Base-by-base conservation (phyloP, 2,888 invertebrate genomes). In the Drosophila aldrichi region DNA sequence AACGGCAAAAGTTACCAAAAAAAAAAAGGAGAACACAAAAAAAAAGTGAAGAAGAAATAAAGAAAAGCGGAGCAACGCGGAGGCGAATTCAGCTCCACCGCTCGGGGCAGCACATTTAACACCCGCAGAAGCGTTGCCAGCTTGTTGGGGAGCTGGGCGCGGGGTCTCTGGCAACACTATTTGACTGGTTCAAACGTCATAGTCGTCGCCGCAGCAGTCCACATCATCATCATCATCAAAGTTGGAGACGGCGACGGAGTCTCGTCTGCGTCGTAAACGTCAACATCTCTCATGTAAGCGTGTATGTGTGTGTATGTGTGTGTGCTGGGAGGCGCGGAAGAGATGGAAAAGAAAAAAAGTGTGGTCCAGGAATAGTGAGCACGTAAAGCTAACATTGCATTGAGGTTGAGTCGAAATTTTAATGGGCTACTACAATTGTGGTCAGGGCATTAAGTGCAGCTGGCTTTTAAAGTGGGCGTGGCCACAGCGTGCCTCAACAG, bases 41-140 rank as follows among this genome's bases (percentile, higher is more conserved):
- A 38, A 41, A 55, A 70, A 22, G 36, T 55, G 48, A 54, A 61
- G 56, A 64, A 49, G 52, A 56, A 70, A 38, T 29, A 18, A 55
- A 57, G 64, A 62, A 74, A 72, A 74, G 75, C 46, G 54, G 46
- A 65, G 55, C 49, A 64, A 70, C 32, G 66, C 52, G 59, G 44
- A 55, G 70, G 64, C 54, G 55, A 68, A 68, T 77, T 65, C 79
- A 81, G 69, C 57, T 32, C 32, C 55, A 72, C 48, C 67, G 77
- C 70, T 74, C 67, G 72, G 64, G 86, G 88, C 84, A 85, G 74
- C 78, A 77, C 76, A 80, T 80, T 86, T 86, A 78, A 86, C 88
- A 85, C 84, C 78, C 86, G 81, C 75, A 66, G 70, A 61, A 79
- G 44, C 63, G 63, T 55, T 70, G 74, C 69, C 54, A 43, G 65